Conservation (phyloP, 2,888 invertebrate species). For the Melangyna quadrimaculata region DNA sequence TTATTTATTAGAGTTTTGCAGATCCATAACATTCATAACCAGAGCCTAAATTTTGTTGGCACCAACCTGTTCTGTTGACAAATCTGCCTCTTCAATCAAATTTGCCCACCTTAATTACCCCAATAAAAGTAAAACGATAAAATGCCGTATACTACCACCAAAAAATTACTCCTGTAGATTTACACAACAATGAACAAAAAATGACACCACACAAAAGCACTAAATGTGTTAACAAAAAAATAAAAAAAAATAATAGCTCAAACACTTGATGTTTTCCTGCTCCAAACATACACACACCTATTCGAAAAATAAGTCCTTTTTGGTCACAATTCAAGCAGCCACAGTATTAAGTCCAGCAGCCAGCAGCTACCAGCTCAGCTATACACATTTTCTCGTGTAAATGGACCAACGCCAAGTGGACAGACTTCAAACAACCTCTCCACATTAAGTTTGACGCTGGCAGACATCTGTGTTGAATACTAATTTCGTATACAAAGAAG, state of each 20-base stretch:
- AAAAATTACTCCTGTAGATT: slow-evolving; percentile 35
- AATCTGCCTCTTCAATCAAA: slow-evolving; percentile 39
- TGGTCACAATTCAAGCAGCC: slow-evolving; percentile 44
- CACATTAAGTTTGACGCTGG: slow-evolving; percentile 61
- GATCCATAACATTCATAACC: slow-evolving; percentile 4
- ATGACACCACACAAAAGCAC: slow-evolving; percentile 55
- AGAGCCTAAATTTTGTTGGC: neutral
- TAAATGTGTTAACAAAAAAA: slow-evolving; percentile 62
- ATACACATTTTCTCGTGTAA: slow-evolving; percentile 48
- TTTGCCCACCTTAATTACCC: slow-evolving; percentile 55
- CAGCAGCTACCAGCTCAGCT: too few relatives aligned
- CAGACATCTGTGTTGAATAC: slow-evolving; percentile 70
- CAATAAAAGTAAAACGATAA: slow-evolving; percentile 61
- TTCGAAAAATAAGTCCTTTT: slow-evolving; percentile 21
- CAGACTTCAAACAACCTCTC: slow-evolving; percentile 63
- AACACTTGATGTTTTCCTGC: slow-evolving; percentile 47
- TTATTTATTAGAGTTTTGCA: neutral
- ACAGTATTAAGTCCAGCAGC: slow-evolving; percentile 10
- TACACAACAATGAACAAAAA: slow-evolving; percentile 44
- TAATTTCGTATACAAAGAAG: slow-evolving; percentile 65
- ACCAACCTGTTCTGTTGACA: slow-evolving; percentile 2
- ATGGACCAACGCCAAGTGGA: slow-evolving; percentile 71
- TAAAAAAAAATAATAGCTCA: slow-evolving; percentile 4
- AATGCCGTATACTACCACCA: slow-evolving; percentile 37
- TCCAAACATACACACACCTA: slow-evolving; percentile 10